Conservation (phyloP, 2,113 vertebrate genomes). For the Gracilinanus agilis region DNA sequence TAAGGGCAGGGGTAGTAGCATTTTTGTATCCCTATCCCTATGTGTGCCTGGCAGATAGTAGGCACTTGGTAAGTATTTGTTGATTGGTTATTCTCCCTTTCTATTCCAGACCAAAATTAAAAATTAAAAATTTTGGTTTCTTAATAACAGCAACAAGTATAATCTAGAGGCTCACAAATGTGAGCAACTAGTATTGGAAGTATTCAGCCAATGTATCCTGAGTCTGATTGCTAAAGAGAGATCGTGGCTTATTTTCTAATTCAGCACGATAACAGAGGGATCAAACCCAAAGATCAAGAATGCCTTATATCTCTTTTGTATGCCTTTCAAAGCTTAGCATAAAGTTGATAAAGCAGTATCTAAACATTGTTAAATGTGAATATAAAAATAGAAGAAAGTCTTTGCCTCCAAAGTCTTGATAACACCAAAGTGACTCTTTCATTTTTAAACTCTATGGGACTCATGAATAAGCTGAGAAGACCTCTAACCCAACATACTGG, state of each 20-base stretch:
- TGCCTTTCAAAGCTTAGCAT: neutral
- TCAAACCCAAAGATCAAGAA: neutral
- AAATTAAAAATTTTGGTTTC: neutral
- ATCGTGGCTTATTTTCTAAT: too few species aligned
- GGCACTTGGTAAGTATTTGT: neutral
- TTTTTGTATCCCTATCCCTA: too few species aligned
- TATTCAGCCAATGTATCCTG: neutral
- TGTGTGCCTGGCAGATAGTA: neutral
- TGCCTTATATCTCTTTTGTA: neutral
- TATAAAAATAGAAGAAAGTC: slow-evolving; percentile 2
- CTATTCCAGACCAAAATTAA: slow-evolving; percentile 17
- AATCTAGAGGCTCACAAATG: neutral
- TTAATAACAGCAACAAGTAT: slow-evolving; percentile 21
- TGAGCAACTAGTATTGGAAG: neutral
- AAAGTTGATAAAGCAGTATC: neutral
- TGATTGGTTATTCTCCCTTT: neutral
- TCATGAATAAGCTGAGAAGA: neutral
- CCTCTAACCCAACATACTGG: neutral
- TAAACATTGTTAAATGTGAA: neutral
- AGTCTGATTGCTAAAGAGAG: neutral
- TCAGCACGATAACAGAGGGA: neutral
- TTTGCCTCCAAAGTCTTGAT: neutral
- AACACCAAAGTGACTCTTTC: slow-evolving; percentile 19
- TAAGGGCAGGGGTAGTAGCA: neutral
- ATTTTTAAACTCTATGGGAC: slow-evolving; percentile 10